Evolutionary conservation across 1,140 invertebrate species (phyloP).

Genomic region (Temnothorax longispinosus): DNA sequence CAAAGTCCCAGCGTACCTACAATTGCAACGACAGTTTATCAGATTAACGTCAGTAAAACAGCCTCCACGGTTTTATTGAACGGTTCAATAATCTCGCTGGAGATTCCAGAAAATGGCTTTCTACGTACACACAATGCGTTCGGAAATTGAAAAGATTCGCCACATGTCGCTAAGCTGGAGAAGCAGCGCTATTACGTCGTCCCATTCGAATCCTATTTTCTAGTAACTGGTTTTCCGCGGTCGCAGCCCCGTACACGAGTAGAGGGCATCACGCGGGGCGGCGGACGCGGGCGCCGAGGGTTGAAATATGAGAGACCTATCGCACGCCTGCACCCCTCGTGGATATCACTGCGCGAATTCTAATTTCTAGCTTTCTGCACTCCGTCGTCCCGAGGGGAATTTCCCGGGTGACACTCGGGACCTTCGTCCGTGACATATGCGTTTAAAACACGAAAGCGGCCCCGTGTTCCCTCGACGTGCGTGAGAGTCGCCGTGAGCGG

Average conservation of each 20-base stretch:
- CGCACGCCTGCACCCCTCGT: background rate
- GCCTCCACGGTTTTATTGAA: background rate
- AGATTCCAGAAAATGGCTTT: slow-evolving; percentile 36
- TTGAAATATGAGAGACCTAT: slow-evolving; percentile 34
- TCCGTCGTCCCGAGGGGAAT: slow-evolving; percentile 28
- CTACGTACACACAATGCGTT: slow-evolving; percentile 40
- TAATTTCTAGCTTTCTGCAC: slow-evolving; percentile 52
- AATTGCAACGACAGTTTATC: slow-evolving; percentile 10
- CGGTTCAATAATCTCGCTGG: slow-evolving; percentile 44
- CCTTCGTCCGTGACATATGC: slow-evolving; percentile 16
- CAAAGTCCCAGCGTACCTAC: background rate
- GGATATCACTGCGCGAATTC: slow-evolving; percentile 52
- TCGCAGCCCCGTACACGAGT: slow-evolving; percentile 8
- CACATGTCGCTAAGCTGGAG: slow-evolving; percentile 45
- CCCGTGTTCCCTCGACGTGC: background rate
- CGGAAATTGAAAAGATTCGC: slow-evolving; percentile 46
- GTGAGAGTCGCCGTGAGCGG: background rate
- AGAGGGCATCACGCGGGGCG: slow-evolving; percentile 5
- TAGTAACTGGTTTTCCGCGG: slow-evolving; percentile 44
- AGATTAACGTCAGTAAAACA: slow-evolving; percentile 6
- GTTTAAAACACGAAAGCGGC: slow-evolving; percentile 47
- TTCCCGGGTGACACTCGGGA: background rate
- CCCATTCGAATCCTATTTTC: slow-evolving; percentile 48
- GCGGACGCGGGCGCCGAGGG: background rate
- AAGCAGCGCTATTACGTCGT: slow-evolving; percentile 29